A percentile compares a stretch with the other conserved stretches of the same genome.
Evolutionary conservation across 2,113 vertebrate species (phyloP).

Genomic region (Guaruba guarouba): DNA sequence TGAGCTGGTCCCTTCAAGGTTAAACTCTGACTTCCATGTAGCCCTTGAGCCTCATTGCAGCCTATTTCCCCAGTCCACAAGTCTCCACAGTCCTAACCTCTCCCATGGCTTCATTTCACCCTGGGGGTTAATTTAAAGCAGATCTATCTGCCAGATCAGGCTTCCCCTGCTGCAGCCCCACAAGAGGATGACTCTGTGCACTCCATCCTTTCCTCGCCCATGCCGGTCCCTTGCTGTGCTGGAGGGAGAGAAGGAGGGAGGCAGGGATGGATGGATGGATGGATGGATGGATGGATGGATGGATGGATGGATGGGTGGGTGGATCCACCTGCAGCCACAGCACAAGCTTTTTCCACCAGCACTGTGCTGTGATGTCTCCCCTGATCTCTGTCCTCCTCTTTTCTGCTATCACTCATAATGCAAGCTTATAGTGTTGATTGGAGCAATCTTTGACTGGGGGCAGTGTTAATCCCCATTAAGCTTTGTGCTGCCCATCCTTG

Average conservation of each 20-base stretch:
- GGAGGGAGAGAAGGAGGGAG: background rate
- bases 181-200: background rate
- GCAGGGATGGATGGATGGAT: background rate
- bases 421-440: background rate
- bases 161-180: background rate
- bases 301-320: background rate
- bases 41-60: background rate
- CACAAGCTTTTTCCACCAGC: background rate
- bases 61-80: background rate
- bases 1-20: background rate
- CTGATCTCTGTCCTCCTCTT: fast-evolving
- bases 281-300: background rate
- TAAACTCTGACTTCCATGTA: fast-evolving
- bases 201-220: background rate
- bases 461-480: background rate
- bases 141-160: background rate
- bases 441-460: background rate
- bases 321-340: background rate
- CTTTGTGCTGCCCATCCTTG: background rate
- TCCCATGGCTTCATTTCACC: fast-evolving
- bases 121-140: background rate
- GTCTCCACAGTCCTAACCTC: background rate
- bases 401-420: background rate
- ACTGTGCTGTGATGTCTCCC: background rate
- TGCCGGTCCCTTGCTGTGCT: background rate